A percentile compares a stretch with the other conserved stretches of the same genome.
These are phyloP conservation scores for Streptopelia turtur DNA, from an alignment of 2,797 vertebrate genomes.

Conservation along the genomic window DNA sequence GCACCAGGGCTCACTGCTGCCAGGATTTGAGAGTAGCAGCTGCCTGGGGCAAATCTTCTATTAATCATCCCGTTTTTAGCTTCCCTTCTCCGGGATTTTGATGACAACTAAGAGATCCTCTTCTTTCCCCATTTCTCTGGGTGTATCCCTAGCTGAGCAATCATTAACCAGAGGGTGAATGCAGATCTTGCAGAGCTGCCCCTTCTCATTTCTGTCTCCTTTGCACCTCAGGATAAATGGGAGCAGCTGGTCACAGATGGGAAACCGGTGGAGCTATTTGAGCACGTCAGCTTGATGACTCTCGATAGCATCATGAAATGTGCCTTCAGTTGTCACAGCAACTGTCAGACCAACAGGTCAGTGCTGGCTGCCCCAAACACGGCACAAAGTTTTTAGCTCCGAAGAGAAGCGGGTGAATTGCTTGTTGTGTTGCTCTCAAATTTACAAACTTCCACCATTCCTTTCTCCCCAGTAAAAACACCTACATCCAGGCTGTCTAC, in stretches of 20 bases:
- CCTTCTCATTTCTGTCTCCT: conserved; percentile 27
- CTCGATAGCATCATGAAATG: conserved; percentile 91
- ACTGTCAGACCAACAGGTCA: conserved; percentile 87
- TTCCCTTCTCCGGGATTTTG: background rate
- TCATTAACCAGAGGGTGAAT: background rate
- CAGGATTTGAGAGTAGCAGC: background rate
- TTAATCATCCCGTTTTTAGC: background rate
- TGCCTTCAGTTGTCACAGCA: conserved; percentile 87
- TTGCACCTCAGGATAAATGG: conserved; percentile 75
- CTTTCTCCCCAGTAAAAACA: conserved; percentile 76
- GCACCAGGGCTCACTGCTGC: background rate
- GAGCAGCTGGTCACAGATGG: conserved; percentile 59
- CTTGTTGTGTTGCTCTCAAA: background rate
- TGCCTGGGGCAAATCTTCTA: background rate
- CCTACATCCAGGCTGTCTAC: conserved; percentile 86
- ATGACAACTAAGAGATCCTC: background rate
- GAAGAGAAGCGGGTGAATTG: background rate
- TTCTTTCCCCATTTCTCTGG: background rate
- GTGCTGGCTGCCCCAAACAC: conserved; percentile 13
- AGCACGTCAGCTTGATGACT: conserved; percentile 88
- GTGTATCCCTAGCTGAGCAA: background rate
- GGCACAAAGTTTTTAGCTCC: background rate
- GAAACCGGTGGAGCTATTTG: conserved; percentile 84
- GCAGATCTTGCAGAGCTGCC: background rate
- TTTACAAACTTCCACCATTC: background rate